Evolutionary conservation across 2,888 invertebrate genomes (phyloP), one percentile per base, ranked within the genome.

Genomic region (Tenthredo notha): DNA sequence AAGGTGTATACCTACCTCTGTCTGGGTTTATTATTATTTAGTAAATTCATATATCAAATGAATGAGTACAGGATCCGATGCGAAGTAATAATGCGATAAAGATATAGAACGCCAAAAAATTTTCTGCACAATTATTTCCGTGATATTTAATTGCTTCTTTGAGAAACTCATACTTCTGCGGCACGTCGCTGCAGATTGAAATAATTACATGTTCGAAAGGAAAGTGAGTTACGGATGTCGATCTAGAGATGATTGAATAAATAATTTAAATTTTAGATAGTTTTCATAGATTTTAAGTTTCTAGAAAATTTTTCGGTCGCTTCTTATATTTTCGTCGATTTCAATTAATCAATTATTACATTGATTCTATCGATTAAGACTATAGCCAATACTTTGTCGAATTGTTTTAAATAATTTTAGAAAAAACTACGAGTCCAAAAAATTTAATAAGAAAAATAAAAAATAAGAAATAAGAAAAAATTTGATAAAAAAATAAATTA

Each of bases 91-190:
- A 70, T n/a, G n/a, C 33, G 70, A 40, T 15, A 70, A 33, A 29
- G 33, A 37, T 25, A 37, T 33, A 70, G 4, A 12, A 12, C 25
- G 10, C 21, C 21, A 61, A 6, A 25, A 74, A 43, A 43, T 12
- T 65, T 29, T 10, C 33, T 9, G 74, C 25, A 74, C 25, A 40
- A 74, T 74, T 43, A 43, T 43, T 74, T 74, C 74, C 74, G 74
- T 43, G 37, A 74, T 33, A 25, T 29, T 29, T 33, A n/a, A 43
- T 43, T 40, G 43, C 15, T 43, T 21, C 15, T 43, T 21, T 74
- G 21, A 74, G 74, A 43, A 74, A 74, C 21, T 40, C 0, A 74
- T 43, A 74, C 43, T 21, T 25, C 21, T 43, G 74, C 10, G 54
- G 29, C 50, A 77, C 50, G 25, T 50, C 77, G 50, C 18, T n/a